Conservation (phyloP, 2,113 vertebrate genomes). For the Burhinus bistriatus region DNA sequence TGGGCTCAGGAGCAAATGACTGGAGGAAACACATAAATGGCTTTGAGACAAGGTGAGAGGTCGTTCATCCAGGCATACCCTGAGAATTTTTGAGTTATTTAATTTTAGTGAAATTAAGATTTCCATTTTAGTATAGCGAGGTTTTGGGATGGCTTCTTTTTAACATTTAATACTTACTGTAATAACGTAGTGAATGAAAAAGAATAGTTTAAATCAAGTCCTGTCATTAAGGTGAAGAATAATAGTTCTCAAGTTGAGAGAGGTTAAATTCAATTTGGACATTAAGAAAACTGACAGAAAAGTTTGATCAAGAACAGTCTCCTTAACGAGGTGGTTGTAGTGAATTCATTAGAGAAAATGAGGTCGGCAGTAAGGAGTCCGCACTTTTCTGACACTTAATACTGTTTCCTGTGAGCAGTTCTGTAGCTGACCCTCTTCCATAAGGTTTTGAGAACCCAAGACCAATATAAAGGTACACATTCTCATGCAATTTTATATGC, state of each 20-base stretch:
- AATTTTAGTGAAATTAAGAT: not conserved
- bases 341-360: not conserved
- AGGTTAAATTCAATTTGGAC: constrained; percentile 5
- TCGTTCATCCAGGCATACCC: not conserved
- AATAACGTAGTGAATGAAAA: not conserved
- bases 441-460: not conserved
- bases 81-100: not conserved
- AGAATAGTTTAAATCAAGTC: constrained; percentile 2
- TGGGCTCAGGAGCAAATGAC: not conserved
- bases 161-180: not conserved
- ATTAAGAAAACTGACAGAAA: constrained; percentile 36
- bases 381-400: not conserved
- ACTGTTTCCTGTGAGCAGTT: not conserved
- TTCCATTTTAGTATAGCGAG: not conserved
- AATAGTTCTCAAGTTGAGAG: not conserved
- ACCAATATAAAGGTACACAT: not conserved
- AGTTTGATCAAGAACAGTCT: not conserved
- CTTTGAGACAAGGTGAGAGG: not conserved
- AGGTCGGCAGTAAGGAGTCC: not conserved
- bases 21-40: accelerated
- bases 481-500: not conserved
- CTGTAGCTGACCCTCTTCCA: not conserved
- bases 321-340: not conserved
- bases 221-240: not conserved
- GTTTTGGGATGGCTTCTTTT: not conserved